These are phyloP conservation scores for Pan paniscus DNA, from an alignment of 2,113 vertebrate genomes.

Conservation along the genomic window DNA sequence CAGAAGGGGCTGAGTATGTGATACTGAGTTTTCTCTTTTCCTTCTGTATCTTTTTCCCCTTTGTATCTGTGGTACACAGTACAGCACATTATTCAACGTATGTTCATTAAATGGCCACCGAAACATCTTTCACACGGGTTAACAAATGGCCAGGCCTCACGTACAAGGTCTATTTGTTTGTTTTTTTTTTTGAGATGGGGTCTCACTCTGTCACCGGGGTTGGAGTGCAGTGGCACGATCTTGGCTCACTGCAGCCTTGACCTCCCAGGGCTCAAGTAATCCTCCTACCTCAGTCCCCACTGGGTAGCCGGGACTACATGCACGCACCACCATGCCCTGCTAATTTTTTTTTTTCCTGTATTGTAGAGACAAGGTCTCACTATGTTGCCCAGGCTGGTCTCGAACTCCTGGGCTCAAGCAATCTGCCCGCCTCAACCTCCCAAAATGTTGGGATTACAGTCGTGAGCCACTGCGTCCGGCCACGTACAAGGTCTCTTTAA, in stretches of 20 bases:
- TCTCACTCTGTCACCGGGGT: neutral
- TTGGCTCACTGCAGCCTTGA: neutral
- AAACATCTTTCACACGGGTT: neutral
- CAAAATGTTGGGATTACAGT: neutral
- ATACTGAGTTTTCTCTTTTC: neutral
- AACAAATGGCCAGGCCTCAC: neutral
- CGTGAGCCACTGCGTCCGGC: neutral
- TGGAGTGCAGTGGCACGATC: neutral
- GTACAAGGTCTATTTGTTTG: neutral
- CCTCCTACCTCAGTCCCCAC: neutral
- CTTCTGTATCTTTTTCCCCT: neutral
- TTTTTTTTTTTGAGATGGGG: neutral
- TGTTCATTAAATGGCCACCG: neutral
- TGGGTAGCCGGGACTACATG: neutral
- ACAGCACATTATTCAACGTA: neutral
- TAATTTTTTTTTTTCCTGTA: neutral
- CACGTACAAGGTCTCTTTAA: neutral
- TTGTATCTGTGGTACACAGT: neutral
- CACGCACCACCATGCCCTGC: too few species aligned
- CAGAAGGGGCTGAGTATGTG: neutral
- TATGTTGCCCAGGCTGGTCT: neutral
- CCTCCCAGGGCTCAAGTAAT: neutral
- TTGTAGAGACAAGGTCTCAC: neutral
- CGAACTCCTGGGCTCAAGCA: neutral
- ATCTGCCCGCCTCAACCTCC: neutral